Evolutionary conservation across 2,888 invertebrate species (phyloP).

Genomic region (Erebia epiphron): DNA sequence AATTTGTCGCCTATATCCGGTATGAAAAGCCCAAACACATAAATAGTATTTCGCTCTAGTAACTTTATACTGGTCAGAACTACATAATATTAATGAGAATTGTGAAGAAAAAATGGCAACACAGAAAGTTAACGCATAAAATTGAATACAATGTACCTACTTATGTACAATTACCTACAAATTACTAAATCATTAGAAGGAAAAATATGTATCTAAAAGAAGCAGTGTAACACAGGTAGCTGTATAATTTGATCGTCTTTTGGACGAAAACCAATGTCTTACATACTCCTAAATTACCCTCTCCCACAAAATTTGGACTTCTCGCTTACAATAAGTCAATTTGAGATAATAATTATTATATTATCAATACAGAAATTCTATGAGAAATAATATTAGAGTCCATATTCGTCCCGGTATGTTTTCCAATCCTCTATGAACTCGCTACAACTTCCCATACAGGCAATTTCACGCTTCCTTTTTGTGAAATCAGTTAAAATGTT

Average conservation of each 20-base stretch:
- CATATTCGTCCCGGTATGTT: background rate
- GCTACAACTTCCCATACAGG: constrained; percentile 6
- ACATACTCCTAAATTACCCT: no score
- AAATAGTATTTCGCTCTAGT: background rate
- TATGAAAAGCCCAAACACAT: constrained; percentile 17
- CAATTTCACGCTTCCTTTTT: constrained; percentile 20
- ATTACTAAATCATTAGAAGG: no score
- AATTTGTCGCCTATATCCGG: constrained; percentile 19
- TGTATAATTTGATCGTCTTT: no score
- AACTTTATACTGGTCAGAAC: background rate
- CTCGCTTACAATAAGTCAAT: no score
- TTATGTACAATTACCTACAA: no score
- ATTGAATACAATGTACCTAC: background rate
- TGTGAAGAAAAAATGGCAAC: background rate
- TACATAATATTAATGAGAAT: background rate
- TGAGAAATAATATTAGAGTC: background rate
- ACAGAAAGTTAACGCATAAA: background rate
- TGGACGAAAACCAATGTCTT: no score
- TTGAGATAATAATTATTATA: background rate
- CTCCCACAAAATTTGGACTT: no score
- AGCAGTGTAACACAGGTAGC: no score
- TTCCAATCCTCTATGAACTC: no score
- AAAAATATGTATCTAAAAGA: no score
- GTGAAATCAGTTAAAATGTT: constrained; percentile 23
- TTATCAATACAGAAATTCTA: background rate